Evolutionary conservation across 2,797 vertebrate genomes (phyloP).

Genomic region (Meriones psammophilus): DNA sequence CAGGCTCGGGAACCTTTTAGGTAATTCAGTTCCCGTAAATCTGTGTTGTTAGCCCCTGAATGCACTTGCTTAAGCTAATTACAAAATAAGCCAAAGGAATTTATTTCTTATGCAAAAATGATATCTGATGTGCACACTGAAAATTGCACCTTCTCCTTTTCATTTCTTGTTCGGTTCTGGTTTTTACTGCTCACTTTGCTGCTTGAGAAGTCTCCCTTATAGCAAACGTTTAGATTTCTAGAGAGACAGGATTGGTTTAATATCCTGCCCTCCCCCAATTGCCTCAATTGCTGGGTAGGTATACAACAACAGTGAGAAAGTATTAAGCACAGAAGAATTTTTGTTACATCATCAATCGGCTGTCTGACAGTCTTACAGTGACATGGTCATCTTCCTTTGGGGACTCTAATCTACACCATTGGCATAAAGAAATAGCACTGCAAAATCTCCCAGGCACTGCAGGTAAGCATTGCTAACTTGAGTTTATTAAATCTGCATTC

Average conservation of each 20-base stretch:
- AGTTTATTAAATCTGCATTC: neutral
- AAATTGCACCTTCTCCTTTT: conserved; percentile 48
- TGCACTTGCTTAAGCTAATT: conserved; percentile 70
- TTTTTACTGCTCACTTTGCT: conserved; percentile 8
- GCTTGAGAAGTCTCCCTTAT: conserved; percentile 68
- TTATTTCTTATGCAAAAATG: conserved; percentile 64
- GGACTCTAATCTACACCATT: neutral
- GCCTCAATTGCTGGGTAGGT: conserved; percentile 51
- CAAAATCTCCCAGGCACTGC: too few relatives aligned
- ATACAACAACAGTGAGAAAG: conserved; percentile 47
- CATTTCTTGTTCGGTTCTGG: neutral
- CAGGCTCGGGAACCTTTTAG: neutral
- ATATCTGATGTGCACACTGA: conserved; percentile 21
- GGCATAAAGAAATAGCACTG: neutral
- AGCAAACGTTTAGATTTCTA: conserved; percentile 61
- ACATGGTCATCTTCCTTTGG: neutral
- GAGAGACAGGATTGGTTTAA: conserved; percentile 43
- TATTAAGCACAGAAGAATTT: conserved; percentile 30
- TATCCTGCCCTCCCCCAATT: neutral
- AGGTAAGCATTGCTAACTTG: neutral
- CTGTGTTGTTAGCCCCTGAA: conserved; percentile 63
- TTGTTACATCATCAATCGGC: neutral
- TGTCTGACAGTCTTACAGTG: neutral
- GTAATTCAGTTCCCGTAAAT: conserved; percentile 70
- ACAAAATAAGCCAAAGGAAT: conserved; percentile 68